Conservation (phyloP, 1,140 invertebrate genomes). For the Rhyacophila brunnea region DNA sequence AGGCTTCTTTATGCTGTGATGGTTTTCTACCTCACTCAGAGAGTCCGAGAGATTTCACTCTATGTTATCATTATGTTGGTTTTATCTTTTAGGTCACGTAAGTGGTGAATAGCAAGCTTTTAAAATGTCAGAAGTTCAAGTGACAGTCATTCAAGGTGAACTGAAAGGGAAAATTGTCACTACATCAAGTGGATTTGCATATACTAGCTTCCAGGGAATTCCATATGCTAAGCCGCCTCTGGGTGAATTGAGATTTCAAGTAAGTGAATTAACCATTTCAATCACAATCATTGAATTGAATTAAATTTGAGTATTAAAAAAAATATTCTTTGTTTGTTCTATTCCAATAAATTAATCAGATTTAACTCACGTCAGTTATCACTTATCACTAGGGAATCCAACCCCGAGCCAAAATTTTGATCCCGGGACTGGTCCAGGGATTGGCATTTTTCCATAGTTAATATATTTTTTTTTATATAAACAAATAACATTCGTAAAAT, state of each 20-base stretch:
- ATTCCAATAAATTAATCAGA: background rate
- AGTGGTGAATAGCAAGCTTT: too few species aligned
- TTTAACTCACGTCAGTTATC: background rate
- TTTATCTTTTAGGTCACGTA: too few species aligned
- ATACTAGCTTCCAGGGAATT: constrained; percentile 10
- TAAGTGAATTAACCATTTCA: background rate
- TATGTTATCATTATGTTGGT: too few species aligned
- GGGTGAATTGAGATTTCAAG: constrained; percentile 19
- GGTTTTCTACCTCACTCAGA: too few species aligned
- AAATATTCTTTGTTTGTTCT: background rate
- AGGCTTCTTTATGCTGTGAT: too few species aligned
- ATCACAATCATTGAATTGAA: background rate
- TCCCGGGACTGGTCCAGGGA: too few species aligned
- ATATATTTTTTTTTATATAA: too few species aligned
- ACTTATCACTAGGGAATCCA: background rate
- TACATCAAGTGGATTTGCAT: constrained; percentile 7
- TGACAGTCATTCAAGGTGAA: constrained; percentile 4
- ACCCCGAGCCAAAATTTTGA: too few species aligned
- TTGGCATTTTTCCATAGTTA: too few species aligned
- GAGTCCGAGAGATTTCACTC: too few species aligned
- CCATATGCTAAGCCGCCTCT: constrained; percentile 26
- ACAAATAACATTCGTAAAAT: too few species aligned
- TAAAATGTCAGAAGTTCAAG: background rate
- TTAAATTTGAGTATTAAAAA: background rate
- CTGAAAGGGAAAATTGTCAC: constrained; percentile 5